These are phyloP conservation scores for Bursaphelenchus okinawaensis DNA, from an alignment of 2,888 invertebrate genomes.

Conservation along the genomic window DNA sequence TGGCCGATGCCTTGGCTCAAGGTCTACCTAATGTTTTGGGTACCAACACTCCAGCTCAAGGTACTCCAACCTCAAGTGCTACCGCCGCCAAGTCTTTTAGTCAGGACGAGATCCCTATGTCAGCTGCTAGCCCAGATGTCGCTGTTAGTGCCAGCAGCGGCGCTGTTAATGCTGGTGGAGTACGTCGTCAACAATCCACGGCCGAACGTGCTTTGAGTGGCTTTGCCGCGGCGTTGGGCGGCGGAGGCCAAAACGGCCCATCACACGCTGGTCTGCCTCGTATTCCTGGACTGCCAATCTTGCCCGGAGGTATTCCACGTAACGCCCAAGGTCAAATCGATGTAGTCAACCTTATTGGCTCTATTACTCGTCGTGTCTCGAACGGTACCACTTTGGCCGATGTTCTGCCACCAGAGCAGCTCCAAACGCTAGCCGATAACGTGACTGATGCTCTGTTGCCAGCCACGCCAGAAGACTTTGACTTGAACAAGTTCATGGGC, in stretches of 20 bases:
- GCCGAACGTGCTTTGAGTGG: slow-evolving; percentile 64
- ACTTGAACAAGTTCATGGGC: slow-evolving; percentile 57
- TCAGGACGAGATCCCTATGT: slow-evolving; percentile 10
- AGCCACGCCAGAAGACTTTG: slow-evolving; percentile 53
- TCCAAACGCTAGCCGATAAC: slow-evolving; percentile 58
- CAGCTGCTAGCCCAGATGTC: slow-evolving; percentile 3
- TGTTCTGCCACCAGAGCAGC: slow-evolving; percentile 56
- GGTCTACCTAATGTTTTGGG: slow-evolving; percentile 51
- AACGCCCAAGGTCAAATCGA: slow-evolving; percentile 57
- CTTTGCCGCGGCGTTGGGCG: slow-evolving; percentile 68
- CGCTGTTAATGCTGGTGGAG: slow-evolving; percentile 24
- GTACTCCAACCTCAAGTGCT: slow-evolving; percentile 6
- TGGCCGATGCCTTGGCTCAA: slow-evolving; percentile 55
- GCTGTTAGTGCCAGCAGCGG: neutral
- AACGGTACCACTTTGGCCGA: slow-evolving; percentile 58
- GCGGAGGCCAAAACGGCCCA: slow-evolving; percentile 64
- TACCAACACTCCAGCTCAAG: slow-evolving; percentile 22
- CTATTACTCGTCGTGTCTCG: slow-evolving; percentile 56
- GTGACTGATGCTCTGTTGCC: slow-evolving; percentile 57
- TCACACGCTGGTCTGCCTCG: slow-evolving; percentile 56
- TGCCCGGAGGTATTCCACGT: slow-evolving; percentile 56
- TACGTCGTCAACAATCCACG: slow-evolving; percentile 53
- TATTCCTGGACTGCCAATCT: slow-evolving; percentile 56
- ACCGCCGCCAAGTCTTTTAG: neutral
- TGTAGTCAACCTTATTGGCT: slow-evolving; percentile 55